Evolutionary conservation across 2,797 vertebrate genomes (phyloP).

Genomic region (Poecilia gillii): DNA sequence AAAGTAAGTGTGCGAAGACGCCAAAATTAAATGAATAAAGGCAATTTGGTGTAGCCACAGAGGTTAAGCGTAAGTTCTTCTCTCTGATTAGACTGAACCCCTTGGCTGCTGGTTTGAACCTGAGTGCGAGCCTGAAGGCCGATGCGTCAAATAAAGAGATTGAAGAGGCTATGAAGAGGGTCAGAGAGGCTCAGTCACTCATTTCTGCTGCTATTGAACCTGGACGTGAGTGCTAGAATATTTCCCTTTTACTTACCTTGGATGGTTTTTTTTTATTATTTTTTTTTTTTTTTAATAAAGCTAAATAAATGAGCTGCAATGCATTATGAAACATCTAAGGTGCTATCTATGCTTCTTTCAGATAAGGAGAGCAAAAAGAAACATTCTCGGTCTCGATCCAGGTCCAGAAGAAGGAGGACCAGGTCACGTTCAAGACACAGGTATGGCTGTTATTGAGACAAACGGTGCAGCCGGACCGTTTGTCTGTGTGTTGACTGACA

Average conservation of each 20-base stretch:
- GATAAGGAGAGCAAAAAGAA: slow-evolving; percentile 93
- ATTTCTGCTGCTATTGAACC: slow-evolving; percentile 98
- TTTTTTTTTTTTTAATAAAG: neutral
- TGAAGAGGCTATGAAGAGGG: slow-evolving; percentile 99
- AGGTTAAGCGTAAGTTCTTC: neutral
- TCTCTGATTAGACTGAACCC: slow-evolving; percentile 88
- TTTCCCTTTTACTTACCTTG: neutral
- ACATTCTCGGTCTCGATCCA: slow-evolving; percentile 88
- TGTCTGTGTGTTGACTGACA: neutral
- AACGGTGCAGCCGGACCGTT: neutral
- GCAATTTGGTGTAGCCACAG: neutral
- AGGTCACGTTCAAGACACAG: slow-evolving; percentile 92
- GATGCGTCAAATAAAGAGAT: slow-evolving; percentile 96
- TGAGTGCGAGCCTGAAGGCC: slow-evolving; percentile 90
- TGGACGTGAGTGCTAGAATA: slow-evolving; percentile 79
- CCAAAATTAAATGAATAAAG: neutral
- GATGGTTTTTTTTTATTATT: neutral
- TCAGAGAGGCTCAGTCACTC: slow-evolving; percentile 94
- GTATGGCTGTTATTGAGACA: slow-evolving; percentile 43
- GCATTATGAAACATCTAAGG: neutral
- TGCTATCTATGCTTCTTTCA: slow-evolving; percentile 38
- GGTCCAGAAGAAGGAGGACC: slow-evolving; percentile 89
- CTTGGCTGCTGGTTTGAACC: slow-evolving; percentile 89
- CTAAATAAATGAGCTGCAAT: neutral
- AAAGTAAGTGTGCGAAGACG: slow-evolving; percentile 85